These are phyloP conservation scores for Reticulitermes lucifugus DNA, from an alignment of 2,888 invertebrate genomes.

Conservation along the genomic window DNA sequence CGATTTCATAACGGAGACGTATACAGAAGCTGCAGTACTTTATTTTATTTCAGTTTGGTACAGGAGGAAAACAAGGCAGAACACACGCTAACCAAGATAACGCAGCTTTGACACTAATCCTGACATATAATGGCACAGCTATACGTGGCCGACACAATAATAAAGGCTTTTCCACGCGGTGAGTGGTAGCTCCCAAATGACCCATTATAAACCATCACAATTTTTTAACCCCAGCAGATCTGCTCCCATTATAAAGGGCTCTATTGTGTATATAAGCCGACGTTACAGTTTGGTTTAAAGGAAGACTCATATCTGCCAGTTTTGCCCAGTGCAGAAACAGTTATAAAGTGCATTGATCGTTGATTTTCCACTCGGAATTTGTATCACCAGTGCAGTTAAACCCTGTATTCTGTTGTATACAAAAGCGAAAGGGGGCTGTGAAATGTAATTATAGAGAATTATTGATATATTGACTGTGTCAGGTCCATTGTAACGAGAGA, in stretches of 20 bases:
- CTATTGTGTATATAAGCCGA: not conserved
- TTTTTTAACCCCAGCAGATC: not conserved
- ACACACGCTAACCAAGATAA: not conserved
- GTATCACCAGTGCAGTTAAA: too few relatives aligned
- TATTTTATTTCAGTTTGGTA: constrained; percentile 15
- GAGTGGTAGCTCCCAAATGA: not conserved
- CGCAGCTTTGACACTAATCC: not conserved
- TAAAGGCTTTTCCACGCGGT: not conserved
- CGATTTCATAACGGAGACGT: not conserved
- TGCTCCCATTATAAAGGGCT: not conserved
- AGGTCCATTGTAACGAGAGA: too few relatives aligned
- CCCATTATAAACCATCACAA: not conserved
- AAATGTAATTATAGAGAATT: too few relatives aligned
- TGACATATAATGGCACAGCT: constrained; percentile 1
- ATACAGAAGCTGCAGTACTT: not conserved
- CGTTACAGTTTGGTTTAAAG: not conserved
- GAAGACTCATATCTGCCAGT: too few relatives aligned
- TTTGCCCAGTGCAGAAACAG: too few relatives aligned
- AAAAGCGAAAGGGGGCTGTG: too few relatives aligned
- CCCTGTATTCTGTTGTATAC: too few relatives aligned
- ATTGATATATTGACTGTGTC: too few relatives aligned
- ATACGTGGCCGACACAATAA: constrained; percentile 1
- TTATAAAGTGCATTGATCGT: too few relatives aligned
- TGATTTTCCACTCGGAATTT: too few relatives aligned
- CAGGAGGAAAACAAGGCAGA: not conserved